A percentile compares a stretch with the other conserved stretches of the same genome.
Evolutionary conservation across 2,888 invertebrate species (phyloP).

Genomic region (Mellilla xanthometata): DNA sequence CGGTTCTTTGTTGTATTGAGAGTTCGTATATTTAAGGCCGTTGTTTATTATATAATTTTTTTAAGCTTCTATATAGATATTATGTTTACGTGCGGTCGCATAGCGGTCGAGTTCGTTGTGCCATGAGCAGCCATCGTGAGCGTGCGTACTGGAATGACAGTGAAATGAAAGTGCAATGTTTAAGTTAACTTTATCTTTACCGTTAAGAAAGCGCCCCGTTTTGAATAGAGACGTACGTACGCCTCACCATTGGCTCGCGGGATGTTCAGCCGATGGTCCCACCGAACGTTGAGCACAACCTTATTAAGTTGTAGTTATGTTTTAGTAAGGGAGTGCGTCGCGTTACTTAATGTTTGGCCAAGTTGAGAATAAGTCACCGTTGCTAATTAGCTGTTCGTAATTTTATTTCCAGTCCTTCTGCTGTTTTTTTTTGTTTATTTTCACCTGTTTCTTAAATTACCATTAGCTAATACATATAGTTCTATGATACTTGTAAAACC

Average conservation of each 20-base stretch:
- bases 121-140: constrained; percentile 47
- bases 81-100: constrained; percentile 57
- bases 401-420: no score
- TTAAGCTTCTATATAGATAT: constrained; percentile 58
- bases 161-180: neutral
- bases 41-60: constrained; percentile 68
- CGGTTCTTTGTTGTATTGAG: constrained; percentile 70
- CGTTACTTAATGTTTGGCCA: constrained; percentile 69
- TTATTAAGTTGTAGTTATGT: constrained; percentile 50
- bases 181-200: neutral
- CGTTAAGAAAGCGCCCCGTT: neutral
- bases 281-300: constrained; percentile 72
- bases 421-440: no score
- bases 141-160: constrained; percentile 2
- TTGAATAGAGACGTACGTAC: neutral
- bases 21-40: constrained; percentile 71
- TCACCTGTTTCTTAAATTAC: no score
- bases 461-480: no score
- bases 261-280: constrained; percentile 68
- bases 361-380: constrained; percentile 47
- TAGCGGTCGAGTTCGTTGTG: constrained; percentile 65
- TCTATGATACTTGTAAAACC: no score
- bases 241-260: constrained; percentile 56
- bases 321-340: constrained; percentile 55
- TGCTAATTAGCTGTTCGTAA: no score